Percentiles rank a stretch among this genome's conserved stretches.
These are phyloP conservation scores for Lagocephalus sceleratus DNA, from an alignment of 2,797 vertebrate genomes.

Conservation along the genomic window DNA sequence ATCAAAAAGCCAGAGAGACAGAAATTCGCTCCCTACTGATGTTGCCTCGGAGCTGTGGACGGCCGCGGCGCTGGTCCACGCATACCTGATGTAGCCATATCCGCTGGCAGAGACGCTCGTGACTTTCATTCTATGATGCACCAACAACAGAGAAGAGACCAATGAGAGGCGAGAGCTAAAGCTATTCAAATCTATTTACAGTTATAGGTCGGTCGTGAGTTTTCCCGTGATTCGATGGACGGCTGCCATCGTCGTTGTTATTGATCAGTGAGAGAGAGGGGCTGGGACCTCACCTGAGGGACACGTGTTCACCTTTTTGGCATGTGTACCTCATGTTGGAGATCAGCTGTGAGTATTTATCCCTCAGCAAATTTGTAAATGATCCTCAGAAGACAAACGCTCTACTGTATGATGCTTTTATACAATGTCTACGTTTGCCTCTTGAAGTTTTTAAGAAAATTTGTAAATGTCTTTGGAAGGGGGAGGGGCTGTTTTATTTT, in stretches of 20 bases:
- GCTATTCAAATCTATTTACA: conserved; percentile 59
- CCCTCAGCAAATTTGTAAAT: conserved; percentile 73
- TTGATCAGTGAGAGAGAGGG: conserved; percentile 44
- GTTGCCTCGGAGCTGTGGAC: conserved; percentile 31
- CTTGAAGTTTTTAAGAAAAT: conserved; percentile 74
- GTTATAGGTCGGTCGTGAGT: conserved; percentile 65
- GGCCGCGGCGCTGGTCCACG: conserved; percentile 51
- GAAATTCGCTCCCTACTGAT: conserved; percentile 92
- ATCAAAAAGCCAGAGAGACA: conserved; percentile 93
- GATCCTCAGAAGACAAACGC: conserved; percentile 68
- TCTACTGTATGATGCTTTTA: conserved; percentile 74
- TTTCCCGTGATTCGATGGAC: conserved; percentile 62
- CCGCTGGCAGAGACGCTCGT: conserved; percentile 63
- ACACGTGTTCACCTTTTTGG: conserved; percentile 44
- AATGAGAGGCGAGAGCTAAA: conserved; percentile 54
- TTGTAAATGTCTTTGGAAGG: conserved; percentile 63
- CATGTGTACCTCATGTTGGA: conserved; percentile 52
- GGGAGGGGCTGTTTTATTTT: conserved; percentile 24
- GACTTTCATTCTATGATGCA: conserved; percentile 61
- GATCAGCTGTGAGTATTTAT: conserved; percentile 65
- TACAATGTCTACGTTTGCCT: conserved; percentile 76
- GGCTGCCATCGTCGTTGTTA: conserved; percentile 61
- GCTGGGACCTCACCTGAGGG: conserved; percentile 55
- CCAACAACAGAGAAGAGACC: conserved; percentile 67
- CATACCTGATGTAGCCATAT: conserved; percentile 72